Conservation (phyloP, 2,888 invertebrate species). For the Epinotia brunnichana region DNA sequence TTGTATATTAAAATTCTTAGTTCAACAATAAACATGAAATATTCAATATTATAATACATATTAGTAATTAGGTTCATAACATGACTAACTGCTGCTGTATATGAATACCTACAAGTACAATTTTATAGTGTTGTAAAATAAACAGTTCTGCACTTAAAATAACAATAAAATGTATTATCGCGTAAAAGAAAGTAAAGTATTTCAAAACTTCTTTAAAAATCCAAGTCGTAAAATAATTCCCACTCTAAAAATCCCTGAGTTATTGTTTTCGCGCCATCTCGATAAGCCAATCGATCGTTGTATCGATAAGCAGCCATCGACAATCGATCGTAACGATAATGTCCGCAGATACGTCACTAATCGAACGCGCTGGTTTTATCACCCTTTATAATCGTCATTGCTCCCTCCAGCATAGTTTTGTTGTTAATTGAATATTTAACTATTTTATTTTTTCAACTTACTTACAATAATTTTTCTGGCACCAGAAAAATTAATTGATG, state of each 20-base stretch:
- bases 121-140: too few species aligned
- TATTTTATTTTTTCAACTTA: conserved; percentile 46
- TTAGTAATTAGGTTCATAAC: too few species aligned
- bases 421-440: conserved; percentile 54
- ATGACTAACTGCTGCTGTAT: too few species aligned
- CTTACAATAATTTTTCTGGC: conserved; percentile 25
- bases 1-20: too few species aligned
- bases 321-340: conserved; percentile 59
- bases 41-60: too few species aligned
- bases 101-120: too few species aligned
- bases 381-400: conserved; percentile 76
- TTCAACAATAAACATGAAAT: too few species aligned
- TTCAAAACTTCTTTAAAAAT: conserved; percentile 7
- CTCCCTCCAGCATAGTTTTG: conserved; percentile 53
- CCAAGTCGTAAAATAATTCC: conserved; percentile 30
- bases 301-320: conserved; percentile 56
- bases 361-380: conserved; percentile 74
- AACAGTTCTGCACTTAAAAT: background rate
- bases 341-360: conserved; percentile 76
- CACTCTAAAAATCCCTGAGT: conserved; percentile 58
- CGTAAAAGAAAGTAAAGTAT: background rate
- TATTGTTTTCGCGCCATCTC: conserved; percentile 73
- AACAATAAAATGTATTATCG: background rate
- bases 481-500: background rate
- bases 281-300: conserved; percentile 75